Conservation (phyloP, 2,888 invertebrate species). For the Noctua comes region DNA sequence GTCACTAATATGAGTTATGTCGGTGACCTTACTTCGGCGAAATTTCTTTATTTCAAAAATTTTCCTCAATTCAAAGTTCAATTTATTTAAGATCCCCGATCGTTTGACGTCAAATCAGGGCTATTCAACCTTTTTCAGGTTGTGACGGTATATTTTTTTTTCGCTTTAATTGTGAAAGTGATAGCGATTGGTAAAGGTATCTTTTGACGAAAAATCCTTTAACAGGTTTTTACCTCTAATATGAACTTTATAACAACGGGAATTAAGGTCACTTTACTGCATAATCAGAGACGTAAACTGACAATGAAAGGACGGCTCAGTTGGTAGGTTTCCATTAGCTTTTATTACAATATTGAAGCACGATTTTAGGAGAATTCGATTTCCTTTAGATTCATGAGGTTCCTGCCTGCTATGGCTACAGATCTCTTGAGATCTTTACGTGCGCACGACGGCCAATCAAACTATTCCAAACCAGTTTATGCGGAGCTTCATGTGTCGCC, state of each 20-base stretch:
- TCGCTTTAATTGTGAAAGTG: slow-evolving; percentile 17
- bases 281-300: not conserved
- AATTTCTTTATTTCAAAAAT: slow-evolving; percentile 51
- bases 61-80: slow-evolving; percentile 48
- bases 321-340: slow-evolving; percentile 3
- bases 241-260: not conserved
- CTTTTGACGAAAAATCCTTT: not conserved
- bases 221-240: not conserved
- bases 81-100: slow-evolving; percentile 49
- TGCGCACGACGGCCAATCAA: not conserved
- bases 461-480: no score
- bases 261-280: not conserved
- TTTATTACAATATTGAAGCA: not conserved
- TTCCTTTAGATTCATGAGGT: not conserved
- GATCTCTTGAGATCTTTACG: not conserved
- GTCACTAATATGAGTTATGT: slow-evolving; percentile 56
- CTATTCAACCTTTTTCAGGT: slow-evolving; percentile 23
- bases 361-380: not conserved
- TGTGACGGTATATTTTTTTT: not conserved
- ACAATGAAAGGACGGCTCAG: not conserved
- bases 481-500: no score
- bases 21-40: slow-evolving; percentile 53
- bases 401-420: not conserved
- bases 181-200: not conserved
- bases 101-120: slow-evolving; percentile 42